Evolutionary conservation across 2,797 vertebrate genomes (phyloP).

Genomic region (Protonibea diacanthus): DNA sequence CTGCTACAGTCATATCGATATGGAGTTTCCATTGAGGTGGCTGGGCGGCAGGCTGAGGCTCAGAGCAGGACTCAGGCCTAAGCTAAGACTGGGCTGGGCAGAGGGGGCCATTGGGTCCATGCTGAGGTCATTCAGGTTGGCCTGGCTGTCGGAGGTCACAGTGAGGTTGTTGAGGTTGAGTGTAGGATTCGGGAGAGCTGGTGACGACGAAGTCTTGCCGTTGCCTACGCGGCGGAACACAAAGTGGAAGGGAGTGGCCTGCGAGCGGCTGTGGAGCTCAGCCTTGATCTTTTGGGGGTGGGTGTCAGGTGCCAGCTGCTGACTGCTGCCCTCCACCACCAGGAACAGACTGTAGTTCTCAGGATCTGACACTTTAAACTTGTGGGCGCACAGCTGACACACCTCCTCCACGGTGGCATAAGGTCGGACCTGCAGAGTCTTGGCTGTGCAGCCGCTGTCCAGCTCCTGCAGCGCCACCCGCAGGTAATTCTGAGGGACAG

Average conservation of each 20-base stretch:
- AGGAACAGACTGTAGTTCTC: conserved; percentile 91
- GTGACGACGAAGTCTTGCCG: conserved; percentile 36
- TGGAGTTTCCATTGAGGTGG: conserved; percentile 58
- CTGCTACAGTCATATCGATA: conserved; percentile 52
- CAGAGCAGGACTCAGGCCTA: conserved; percentile 47
- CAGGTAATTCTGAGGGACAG: conserved; percentile 90
- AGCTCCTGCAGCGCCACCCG: conserved; percentile 93
- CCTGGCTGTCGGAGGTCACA: conserved; percentile 29
- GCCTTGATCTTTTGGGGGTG: conserved; percentile 97
- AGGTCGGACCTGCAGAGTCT: conserved; percentile 91
- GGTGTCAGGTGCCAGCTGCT: conserved; percentile 92
- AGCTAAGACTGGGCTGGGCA: conserved; percentile 1
- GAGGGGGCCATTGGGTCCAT: not conserved
- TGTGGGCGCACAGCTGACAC: conserved; percentile 90
- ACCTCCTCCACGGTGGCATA: conserved; percentile 92
- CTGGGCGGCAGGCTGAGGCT: conserved; percentile 81
- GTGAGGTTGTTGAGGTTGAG: conserved; percentile 49
- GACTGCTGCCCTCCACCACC: conserved; percentile 90
- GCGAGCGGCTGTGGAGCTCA: conserved; percentile 90
- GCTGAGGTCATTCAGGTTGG: conserved; percentile 50
- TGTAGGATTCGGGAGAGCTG: not conserved
- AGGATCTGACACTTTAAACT: conserved; percentile 90
- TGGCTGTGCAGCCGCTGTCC: conserved; percentile 92
- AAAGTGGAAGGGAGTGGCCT: conserved; percentile 90
- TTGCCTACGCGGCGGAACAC: conserved; percentile 88